These are phyloP conservation scores for Echiichthys vipera DNA, from an alignment of 2,797 vertebrate genomes.

Conservation along the genomic window DNA sequence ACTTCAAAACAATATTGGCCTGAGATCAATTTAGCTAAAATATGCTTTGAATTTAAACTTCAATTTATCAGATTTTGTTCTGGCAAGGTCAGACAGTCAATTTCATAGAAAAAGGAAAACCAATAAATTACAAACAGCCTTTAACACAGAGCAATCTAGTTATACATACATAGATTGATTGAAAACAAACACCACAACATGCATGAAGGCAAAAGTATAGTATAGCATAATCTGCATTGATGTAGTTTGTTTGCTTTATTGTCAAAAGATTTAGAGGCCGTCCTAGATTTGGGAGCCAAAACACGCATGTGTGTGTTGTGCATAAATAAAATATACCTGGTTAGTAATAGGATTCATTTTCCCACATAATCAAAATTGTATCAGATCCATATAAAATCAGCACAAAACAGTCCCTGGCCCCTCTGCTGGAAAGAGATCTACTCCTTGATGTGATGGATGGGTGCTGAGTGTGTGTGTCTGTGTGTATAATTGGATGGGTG, in stretches of 20 bases:
- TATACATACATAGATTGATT: slow-evolving; percentile 61
- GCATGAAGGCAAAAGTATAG: slow-evolving; percentile 38
- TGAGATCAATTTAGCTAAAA: slow-evolving; percentile 49
- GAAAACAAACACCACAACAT: slow-evolving; percentile 66
- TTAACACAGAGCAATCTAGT: slow-evolving; percentile 60
- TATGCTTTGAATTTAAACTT: slow-evolving; percentile 42
- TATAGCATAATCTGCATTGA: slow-evolving; percentile 59
- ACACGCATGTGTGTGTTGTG: slow-evolving; percentile 57
- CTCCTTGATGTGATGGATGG: slow-evolving; percentile 83
- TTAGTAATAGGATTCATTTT: slow-evolving; percentile 81
- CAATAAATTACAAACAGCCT: slow-evolving; percentile 58
- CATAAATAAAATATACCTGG: slow-evolving; percentile 74
- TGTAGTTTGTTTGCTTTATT: slow-evolving; percentile 64
- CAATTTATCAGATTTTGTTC: slow-evolving; percentile 48
- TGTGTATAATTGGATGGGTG: slow-evolving; percentile 31
- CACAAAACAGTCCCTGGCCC: slow-evolving; percentile 59
- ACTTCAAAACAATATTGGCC: slow-evolving; percentile 31
- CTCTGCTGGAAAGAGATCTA: slow-evolving; percentile 72
- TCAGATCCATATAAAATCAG: slow-evolving; percentile 79
- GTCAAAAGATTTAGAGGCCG: slow-evolving; percentile 67
- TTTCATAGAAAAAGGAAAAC: slow-evolving; percentile 43
- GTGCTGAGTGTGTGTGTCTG: slow-evolving; percentile 53
- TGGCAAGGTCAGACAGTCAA: slow-evolving; percentile 64
- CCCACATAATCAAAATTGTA: slow-evolving; percentile 79
- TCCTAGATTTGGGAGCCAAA: slow-evolving; percentile 58